Base-by-base conservation (phyloP, 1,140 invertebrate genomes). In the Neodiprion fabricii region DNA sequence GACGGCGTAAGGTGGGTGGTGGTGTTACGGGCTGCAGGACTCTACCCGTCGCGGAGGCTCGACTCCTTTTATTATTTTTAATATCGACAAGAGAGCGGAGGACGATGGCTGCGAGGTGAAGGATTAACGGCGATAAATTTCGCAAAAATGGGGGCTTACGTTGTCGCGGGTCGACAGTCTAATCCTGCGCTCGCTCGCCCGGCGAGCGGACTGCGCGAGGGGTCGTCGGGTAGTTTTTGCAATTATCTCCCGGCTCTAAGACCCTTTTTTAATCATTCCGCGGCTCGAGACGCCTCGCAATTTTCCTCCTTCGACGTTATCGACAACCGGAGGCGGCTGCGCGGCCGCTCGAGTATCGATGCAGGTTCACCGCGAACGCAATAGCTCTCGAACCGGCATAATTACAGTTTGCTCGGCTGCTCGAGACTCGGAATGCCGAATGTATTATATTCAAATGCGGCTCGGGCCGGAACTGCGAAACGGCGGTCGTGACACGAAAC, bases 121-220 rank as follows among this genome's bases (percentile, higher is more conserved):
- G 87, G 86, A 89, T 88, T 89, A 89, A 87, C 86, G 84, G 84
- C 87, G 86, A 88, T 88, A 88, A 89, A 89, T 89, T 89, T 88
- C 83, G 80, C 85, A 89, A 88, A 89, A 87, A 88, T 88, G 81
- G 85, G 85, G 85, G 87, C 87, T 87, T 87, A 88, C 86, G 74
- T 84, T 88, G 87, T 87, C 87, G 84, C 83, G 78, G 78, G 81
- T 82, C 85, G 87, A 89, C 84, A 86, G 85, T 86, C 84, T 88
- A 89, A 88, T 89, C 86, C 87, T 74, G 78, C 75, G 76, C 72
- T 71, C 73, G 50, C 77, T 80, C 75, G 77, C 75, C 77, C 28
- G 75, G 72, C 74, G 70, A 73, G 67, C 28, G 78, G 79, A 71
- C 72, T 72, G 75, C 72, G 40, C 67, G 75, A 77, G 77, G 74